phyloP scores from a whole-genome alignment of 2,888 invertebrate species.

The Leuctra nigra region DNA sequence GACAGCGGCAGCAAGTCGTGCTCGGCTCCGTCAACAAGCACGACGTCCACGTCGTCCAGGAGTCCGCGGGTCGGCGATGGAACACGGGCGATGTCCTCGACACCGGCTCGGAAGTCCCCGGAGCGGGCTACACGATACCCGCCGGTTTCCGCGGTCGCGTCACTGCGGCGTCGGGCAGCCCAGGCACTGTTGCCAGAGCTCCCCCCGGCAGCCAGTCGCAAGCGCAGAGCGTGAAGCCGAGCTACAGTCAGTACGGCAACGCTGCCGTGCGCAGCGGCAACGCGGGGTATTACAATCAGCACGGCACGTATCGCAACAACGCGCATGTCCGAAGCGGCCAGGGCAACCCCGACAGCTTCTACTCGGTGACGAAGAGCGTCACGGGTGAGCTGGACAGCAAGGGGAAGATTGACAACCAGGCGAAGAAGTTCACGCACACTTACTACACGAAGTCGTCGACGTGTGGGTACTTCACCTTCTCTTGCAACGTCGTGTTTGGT shows the following conservation, averaged over 20 bases:
- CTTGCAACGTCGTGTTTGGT: slow-evolving; percentile 72
- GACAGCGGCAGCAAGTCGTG: slow-evolving; percentile 57
- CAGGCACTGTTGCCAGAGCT: slow-evolving; percentile 48
- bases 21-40: slow-evolving; percentile 52
- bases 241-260: not conserved
- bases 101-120: slow-evolving; percentile 59
- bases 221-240: slow-evolving; percentile 53
- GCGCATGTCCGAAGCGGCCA: slow-evolving; percentile 20
- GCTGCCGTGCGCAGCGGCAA: not conserved
- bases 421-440: slow-evolving; percentile 67
- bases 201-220: slow-evolving; percentile 54
- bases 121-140: slow-evolving; percentile 61
- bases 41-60: slow-evolving; percentile 55
- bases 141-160: slow-evolving; percentile 61
- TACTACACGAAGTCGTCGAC: slow-evolving; percentile 83
- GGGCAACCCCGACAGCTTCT: slow-evolving; percentile 54
- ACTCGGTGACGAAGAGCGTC: slow-evolving; percentile 73
- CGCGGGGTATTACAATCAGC: not conserved
- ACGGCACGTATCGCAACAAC: slow-evolving; percentile 18
- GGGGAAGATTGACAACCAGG: slow-evolving; percentile 43
- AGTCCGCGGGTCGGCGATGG: slow-evolving; percentile 39
- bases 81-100: slow-evolving; percentile 49
- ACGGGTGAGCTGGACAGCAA: slow-evolving; percentile 63
- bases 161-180: slow-evolving; percentile 51
- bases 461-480: slow-evolving; percentile 81